Percentiles rank a stretch among this genome's conserved stretches.
Evolutionary conservation across 2,888 invertebrate genomes (phyloP).

Genomic region (Melanophora roralis): DNA sequence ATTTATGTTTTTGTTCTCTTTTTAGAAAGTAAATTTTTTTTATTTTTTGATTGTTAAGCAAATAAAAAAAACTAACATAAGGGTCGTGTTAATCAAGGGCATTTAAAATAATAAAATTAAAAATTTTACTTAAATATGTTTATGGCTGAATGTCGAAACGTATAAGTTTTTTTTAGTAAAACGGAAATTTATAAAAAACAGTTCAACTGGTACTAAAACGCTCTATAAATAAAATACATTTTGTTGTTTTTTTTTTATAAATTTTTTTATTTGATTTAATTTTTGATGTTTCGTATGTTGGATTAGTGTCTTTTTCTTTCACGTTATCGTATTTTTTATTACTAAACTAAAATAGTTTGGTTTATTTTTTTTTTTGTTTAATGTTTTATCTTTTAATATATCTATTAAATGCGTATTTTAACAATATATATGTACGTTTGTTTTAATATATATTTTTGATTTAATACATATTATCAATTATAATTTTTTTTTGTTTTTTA

Average conservation of each 20-base stretch:
- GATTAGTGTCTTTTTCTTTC: slow-evolving; percentile 28
- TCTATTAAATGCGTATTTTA: slow-evolving; percentile 54
- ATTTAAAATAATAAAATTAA: no score
- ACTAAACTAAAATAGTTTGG: slow-evolving; percentile 23
- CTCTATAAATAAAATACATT: slow-evolving; percentile 9
- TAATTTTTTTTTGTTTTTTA: slow-evolving; percentile 47
- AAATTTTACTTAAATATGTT: no score
- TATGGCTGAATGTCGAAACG: no score
- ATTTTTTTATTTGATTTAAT: slow-evolving; percentile 44
- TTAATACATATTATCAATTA: slow-evolving; percentile 55
- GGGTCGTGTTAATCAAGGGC: no score
- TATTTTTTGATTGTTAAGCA: no score
- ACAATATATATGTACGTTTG: slow-evolving; percentile 30
- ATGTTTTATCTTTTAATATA: background rate
- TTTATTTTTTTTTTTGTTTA: slow-evolving; percentile 2
- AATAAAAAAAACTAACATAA: no score
- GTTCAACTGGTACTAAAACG: no score
- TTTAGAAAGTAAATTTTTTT: no score
- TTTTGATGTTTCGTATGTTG: slow-evolving; percentile 48
- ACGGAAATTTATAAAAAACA: no score
- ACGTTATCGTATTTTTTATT: slow-evolving; percentile 36
- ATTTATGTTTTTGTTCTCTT: no score
- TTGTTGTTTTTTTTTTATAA: slow-evolving; percentile 31
- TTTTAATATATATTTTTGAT: slow-evolving; percentile 28
- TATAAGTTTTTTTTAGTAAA: no score